These are phyloP conservation scores for Drosophila pseudotalamancana DNA, from an alignment of 2,888 invertebrate genomes.

Conservation along the genomic window DNA sequence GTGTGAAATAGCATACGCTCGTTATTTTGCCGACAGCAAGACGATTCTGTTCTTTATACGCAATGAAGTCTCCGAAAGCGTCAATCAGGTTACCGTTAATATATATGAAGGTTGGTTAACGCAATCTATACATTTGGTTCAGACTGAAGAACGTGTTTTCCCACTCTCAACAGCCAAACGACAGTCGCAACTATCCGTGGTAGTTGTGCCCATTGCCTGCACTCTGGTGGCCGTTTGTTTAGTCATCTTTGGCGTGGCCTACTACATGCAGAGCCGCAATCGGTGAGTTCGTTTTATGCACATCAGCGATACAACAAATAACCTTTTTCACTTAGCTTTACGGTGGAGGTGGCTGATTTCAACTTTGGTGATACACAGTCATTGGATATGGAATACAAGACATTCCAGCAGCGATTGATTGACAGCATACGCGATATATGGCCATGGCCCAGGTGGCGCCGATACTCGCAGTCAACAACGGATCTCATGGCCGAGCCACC, in stretches of 20 bases:
- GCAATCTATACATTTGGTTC: no score
- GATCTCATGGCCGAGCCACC: slow-evolving; percentile 78
- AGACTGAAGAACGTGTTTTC: not conserved
- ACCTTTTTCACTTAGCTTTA: slow-evolving; percentile 86
- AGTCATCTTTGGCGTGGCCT: slow-evolving; percentile 94
- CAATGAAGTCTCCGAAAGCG: slow-evolving; percentile 90
- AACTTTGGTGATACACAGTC: slow-evolving; percentile 92
- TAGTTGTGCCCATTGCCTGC: slow-evolving; percentile 94
- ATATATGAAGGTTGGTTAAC: slow-evolving; percentile 92
- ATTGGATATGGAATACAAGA: slow-evolving; percentile 93
- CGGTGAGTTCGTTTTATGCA: slow-evolving; percentile 85
- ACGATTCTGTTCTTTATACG: slow-evolving; percentile 91
- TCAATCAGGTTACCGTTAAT: slow-evolving; percentile 90
- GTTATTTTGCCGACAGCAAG: slow-evolving; percentile 90
- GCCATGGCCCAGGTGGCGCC: slow-evolving; percentile 83
- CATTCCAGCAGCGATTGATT: slow-evolving; percentile 91
- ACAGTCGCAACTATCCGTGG: slow-evolving; percentile 93
- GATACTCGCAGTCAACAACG: slow-evolving; percentile 71
- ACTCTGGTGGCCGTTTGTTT: slow-evolving; percentile 92
- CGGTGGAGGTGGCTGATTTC: slow-evolving; percentile 95
- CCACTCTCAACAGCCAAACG: slow-evolving; percentile 86
- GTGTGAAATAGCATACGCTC: slow-evolving; percentile 86
- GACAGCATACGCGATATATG: slow-evolving; percentile 90
- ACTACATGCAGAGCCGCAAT: slow-evolving; percentile 92
- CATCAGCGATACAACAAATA: not conserved